A percentile compares a stretch with the other conserved stretches of the same genome.
Evolutionary conservation across 2,888 invertebrate species (phyloP).

Genomic region (Drosophila subquinaria): DNA sequence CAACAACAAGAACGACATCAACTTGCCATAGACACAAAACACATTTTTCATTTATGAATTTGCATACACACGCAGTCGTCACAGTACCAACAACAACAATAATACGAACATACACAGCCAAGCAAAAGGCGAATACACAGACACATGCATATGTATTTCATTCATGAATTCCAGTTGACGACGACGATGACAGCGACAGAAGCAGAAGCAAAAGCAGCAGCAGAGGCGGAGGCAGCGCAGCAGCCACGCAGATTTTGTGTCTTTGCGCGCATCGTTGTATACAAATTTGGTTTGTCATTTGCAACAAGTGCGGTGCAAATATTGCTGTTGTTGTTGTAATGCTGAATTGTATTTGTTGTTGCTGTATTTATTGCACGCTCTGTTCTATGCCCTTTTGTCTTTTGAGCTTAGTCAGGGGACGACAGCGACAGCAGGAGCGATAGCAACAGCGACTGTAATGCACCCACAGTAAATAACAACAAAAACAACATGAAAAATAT

Average conservation of each 20-base stretch:
- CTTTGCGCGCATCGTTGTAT: slow-evolving; percentile 28
- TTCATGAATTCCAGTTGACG: slow-evolving; percentile 79
- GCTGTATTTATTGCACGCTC: slow-evolving; percentile 26
- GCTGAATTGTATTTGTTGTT: slow-evolving; percentile 16
- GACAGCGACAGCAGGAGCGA: slow-evolving; percentile 26
- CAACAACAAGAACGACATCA: slow-evolving; percentile 27
- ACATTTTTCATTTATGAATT: slow-evolving; percentile 76
- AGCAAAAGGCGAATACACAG: slow-evolving; percentile 22
- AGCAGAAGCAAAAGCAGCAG: slow-evolving; percentile 12
- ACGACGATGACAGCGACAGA: slow-evolving; percentile 23
- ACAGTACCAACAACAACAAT: slow-evolving; percentile 28
- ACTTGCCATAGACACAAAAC: slow-evolving; percentile 56
- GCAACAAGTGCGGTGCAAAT: slow-evolving; percentile 69
- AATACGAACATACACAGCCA: slow-evolving; percentile 12
- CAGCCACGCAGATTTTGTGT: slow-evolving; percentile 48
- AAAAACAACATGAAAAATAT: slow-evolving; percentile 15
- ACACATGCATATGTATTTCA: slow-evolving; percentile 74
- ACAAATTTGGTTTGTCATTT: slow-evolving; percentile 75
- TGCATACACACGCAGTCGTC: slow-evolving; percentile 75
- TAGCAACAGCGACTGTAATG: slow-evolving; percentile 50
- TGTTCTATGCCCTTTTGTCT: slow-evolving; percentile 65
- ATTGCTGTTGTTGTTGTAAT: slow-evolving; percentile 36
- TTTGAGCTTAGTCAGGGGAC: slow-evolving; percentile 52
- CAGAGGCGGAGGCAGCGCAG: slow-evolving; percentile 6
- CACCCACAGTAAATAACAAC: slow-evolving; percentile 70